Percentiles rank a stretch among this genome's conserved stretches.
These are phyloP conservation scores for Scolopax bukidnonensis DNA, from an alignment of 2,797 vertebrate species.

Conservation along the genomic window DNA sequence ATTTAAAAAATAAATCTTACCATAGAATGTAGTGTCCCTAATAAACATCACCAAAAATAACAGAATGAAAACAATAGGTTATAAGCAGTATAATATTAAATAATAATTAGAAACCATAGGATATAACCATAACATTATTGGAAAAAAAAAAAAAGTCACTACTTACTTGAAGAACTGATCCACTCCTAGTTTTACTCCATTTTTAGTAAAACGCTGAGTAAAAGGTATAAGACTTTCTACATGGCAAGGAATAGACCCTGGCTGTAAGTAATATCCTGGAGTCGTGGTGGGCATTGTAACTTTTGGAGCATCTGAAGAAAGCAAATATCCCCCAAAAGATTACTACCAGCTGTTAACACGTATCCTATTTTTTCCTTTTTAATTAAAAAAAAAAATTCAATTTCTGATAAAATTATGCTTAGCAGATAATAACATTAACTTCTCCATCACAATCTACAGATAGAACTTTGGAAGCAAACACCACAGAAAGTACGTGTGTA, in stretches of 20 bases:
- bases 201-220: slow-evolving; percentile 87
- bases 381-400: background rate
- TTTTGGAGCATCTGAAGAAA: slow-evolving; percentile 86
- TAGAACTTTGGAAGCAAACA: background rate
- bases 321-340: background rate
- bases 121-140: background rate
- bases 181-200: slow-evolving; percentile 85
- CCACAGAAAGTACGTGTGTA: background rate
- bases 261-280: slow-evolving; percentile 92
- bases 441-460: background rate
- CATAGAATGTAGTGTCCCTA: background rate
- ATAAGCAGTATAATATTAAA: background rate
- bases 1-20: background rate
- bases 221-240: slow-evolving; percentile 94
- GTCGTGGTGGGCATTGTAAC: slow-evolving; percentile 88
- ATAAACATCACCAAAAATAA: background rate
- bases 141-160: background rate
- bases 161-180: slow-evolving; percentile 92
- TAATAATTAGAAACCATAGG: background rate
- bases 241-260: slow-evolving; percentile 84
- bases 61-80: background rate
- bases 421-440: background rate
- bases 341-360: background rate
- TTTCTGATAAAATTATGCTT: background rate
- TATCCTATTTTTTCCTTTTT: background rate